Conservation (phyloP, 2,113 vertebrate genomes). For the Ptyas mucosa region DNA sequence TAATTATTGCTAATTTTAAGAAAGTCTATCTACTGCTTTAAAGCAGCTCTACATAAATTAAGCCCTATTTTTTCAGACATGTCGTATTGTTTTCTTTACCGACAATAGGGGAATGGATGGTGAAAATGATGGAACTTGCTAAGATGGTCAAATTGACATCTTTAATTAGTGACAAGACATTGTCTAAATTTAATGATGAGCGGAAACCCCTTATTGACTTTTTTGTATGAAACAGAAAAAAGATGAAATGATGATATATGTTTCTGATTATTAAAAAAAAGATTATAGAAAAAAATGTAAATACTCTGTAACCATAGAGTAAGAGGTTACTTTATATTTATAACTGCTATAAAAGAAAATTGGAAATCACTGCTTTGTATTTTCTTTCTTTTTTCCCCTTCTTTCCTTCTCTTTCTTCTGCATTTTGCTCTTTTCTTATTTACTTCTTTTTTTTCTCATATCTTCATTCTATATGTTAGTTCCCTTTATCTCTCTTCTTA, state of each 20-base stretch:
- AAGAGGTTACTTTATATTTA: neutral
- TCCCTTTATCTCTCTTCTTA: neutral
- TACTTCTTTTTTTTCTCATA: neutral
- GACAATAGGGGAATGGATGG: neutral
- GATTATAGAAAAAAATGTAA: neutral
- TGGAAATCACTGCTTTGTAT: too few relatives aligned
- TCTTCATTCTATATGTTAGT: neutral
- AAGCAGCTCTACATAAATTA: neutral
- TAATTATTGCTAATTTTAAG: neutral
- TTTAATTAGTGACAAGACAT: too few relatives aligned
- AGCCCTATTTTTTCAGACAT: neutral
- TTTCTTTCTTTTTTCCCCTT: too few relatives aligned
- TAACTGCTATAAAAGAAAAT: neutral
- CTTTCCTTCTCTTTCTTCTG: neutral
- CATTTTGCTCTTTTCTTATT: neutral
- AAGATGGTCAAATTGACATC: neutral
- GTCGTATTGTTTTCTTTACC: neutral
- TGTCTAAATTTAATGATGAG: too few relatives aligned
- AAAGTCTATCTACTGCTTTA: neutral
- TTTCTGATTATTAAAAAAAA: neutral
- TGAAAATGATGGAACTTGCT: neutral
- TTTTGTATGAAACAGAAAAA: neutral
- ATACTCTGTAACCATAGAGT: neutral
- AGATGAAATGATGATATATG: neutral
- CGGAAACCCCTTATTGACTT: too few relatives aligned